phyloP scores from a whole-genome alignment of 64 coral and sea anemone genomes.

The Trachythela sp. region DNA sequence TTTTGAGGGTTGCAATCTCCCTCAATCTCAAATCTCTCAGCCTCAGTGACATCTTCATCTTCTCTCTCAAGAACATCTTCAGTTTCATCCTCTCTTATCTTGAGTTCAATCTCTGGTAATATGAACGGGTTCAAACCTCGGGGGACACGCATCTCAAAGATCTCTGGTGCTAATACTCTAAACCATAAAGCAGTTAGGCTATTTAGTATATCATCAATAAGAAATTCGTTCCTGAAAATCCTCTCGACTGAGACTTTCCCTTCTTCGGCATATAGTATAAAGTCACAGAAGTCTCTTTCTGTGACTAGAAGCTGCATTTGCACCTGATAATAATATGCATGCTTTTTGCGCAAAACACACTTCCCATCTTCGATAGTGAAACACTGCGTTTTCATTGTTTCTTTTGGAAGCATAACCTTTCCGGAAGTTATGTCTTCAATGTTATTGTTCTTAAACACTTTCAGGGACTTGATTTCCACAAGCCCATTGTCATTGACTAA shows the following conservation, averaged over 20 bases:
- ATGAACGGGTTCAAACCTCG: slow-evolving; percentile 59
- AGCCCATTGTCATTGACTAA: slow-evolving; percentile 35
- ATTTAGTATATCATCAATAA: slow-evolving; percentile 36
- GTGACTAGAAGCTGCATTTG: slow-evolving; percentile 54
- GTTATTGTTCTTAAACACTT: slow-evolving; percentile 39
- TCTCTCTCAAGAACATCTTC: no score
- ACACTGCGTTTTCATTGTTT: slow-evolving; percentile 42
- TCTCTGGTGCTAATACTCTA: slow-evolving; percentile 44
- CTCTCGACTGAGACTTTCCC: slow-evolving; percentile 55
- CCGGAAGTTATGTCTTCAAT: slow-evolving; percentile 26
- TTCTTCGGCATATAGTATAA: slow-evolving; percentile 51
- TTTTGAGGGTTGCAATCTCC: background rate
- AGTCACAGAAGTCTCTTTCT: slow-evolving; percentile 49
- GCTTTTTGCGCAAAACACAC: slow-evolving; percentile 22
- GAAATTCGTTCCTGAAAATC: slow-evolving; percentile 48
- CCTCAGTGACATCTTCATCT: background rate
- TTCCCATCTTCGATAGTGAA: no score
- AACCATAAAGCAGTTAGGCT: slow-evolving; percentile 33
- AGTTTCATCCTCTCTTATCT: no score
- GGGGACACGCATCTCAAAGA: slow-evolving; percentile 53
- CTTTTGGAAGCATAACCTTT: slow-evolving; percentile 35
- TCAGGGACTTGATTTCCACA: slow-evolving; percentile 58
- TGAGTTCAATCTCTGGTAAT: slow-evolving; percentile 20
- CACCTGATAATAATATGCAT: slow-evolving; percentile 52
- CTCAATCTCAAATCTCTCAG: background rate